Evolutionary conservation across 1,140 invertebrate species (phyloP).

Genomic region (Oncopeltus fasciatus): DNA sequence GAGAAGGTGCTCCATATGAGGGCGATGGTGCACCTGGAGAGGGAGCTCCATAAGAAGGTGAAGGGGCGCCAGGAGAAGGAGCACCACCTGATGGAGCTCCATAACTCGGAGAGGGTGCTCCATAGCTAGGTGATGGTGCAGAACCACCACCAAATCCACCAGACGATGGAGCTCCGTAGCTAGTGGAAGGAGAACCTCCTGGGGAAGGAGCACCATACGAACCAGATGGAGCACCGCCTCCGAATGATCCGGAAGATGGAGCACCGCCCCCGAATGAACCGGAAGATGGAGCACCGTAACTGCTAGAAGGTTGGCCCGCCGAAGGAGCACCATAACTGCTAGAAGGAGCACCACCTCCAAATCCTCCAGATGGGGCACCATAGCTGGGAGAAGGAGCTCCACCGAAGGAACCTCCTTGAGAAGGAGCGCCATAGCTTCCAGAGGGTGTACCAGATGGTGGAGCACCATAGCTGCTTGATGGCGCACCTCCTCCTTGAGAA

Average conservation of each 20-base stretch:
- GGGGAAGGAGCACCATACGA: slow-evolving; percentile 16
- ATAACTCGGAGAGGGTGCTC: background rate
- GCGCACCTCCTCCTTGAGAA: background rate
- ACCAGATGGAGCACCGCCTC: slow-evolving; percentile 14
- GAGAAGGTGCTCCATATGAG: slow-evolving; percentile 16
- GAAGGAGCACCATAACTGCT: slow-evolving; percentile 6
- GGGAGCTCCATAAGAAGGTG: slow-evolving; percentile 19
- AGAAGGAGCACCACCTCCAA: slow-evolving; percentile 12
- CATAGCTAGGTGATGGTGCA: background rate
- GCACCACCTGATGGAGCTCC: background rate
- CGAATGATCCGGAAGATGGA: slow-evolving; percentile 3
- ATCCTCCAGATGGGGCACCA: background rate
- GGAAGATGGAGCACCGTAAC: slow-evolving; percentile 18
- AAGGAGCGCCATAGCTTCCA: slow-evolving; percentile 18
- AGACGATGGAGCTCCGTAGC: slow-evolving; percentile 8
- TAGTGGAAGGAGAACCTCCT: slow-evolving; percentile 9
- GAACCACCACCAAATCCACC: background rate
- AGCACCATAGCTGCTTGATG: slow-evolving; percentile 15
- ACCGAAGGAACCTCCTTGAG: background rate
- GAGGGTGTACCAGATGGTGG: slow-evolving; percentile 15
- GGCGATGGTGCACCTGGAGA: slow-evolving; percentile 8
- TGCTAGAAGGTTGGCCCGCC: slow-evolving; percentile 10
- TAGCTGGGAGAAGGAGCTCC: background rate
- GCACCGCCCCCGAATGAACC: slow-evolving; percentile 16
- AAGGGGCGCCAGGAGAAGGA: background rate